Conservation (phyloP, 2,888 invertebrate species). For the Taenaris catops region DNA sequence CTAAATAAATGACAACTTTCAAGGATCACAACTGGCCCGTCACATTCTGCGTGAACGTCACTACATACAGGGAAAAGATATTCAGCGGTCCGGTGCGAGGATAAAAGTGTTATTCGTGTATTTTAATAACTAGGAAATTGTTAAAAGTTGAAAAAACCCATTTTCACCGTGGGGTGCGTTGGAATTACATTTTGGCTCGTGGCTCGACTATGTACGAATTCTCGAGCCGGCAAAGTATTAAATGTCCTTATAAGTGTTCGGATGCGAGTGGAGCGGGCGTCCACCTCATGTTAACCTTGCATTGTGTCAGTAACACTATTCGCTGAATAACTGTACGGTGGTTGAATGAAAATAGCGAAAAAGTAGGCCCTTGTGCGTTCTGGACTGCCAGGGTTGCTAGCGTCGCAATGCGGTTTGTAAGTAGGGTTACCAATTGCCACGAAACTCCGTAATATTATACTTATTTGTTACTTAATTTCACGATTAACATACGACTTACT, state of each 20-base stretch:
- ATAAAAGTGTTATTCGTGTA: slow-evolving; percentile 23
- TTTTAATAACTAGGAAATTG: slow-evolving; percentile 45
- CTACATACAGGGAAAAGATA: slow-evolving; percentile 17
- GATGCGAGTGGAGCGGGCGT: slow-evolving; percentile 52
- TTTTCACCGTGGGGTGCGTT: slow-evolving; percentile 29
- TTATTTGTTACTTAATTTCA: no score
- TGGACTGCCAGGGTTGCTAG: slow-evolving; percentile 2
- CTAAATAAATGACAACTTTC: slow-evolving; percentile 19
- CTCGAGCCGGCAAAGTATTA: slow-evolving; percentile 40
- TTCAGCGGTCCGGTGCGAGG: slow-evolving; percentile 17
- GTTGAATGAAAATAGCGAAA: slow-evolving; percentile 59
- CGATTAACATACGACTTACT: no score
- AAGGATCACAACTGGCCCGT: slow-evolving; percentile 19
- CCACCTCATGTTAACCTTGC: slow-evolving; percentile 67
- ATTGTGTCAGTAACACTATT: slow-evolving; percentile 68
- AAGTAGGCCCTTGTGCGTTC: slow-evolving; percentile 30
- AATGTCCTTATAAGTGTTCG: slow-evolving; percentile 52
- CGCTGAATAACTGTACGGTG: slow-evolving; percentile 62
- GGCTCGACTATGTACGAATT: slow-evolving; percentile 39
- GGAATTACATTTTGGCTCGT: slow-evolving; percentile 40
- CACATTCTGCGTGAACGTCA: slow-evolving; percentile 26
- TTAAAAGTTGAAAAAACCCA: slow-evolving; percentile 28
- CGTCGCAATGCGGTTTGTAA: background rate
- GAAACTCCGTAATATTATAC: no score
- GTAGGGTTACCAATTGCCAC: background rate